These are phyloP conservation scores for Lamprotornis superbus DNA, from an alignment of 2,113 vertebrate species.

Conservation along the genomic window DNA sequence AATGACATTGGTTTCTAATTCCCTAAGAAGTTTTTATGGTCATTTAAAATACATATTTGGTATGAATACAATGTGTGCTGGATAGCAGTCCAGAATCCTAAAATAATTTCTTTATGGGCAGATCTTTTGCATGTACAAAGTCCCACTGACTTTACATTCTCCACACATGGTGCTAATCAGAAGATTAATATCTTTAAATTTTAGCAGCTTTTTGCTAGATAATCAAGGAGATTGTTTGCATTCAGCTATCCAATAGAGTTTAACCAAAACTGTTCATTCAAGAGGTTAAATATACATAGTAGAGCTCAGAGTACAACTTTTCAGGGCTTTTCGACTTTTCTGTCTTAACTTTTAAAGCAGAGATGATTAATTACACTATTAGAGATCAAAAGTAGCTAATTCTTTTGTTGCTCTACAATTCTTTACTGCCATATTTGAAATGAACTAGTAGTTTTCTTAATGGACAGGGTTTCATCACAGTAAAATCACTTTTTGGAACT, in stretches of 20 bases:
- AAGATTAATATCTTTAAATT: neutral
- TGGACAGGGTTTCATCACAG: constrained; percentile 12
- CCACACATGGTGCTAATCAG: neutral
- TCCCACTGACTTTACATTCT: neutral
- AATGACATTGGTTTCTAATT: neutral
- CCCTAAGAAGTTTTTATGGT: neutral
- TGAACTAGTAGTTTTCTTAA: constrained; percentile 36
- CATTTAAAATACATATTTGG: neutral
- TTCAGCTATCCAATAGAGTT: neutral
- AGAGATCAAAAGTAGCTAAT: neutral
- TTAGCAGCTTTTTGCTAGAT: neutral
- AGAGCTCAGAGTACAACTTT: neutral
- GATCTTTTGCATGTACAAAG: neutral
- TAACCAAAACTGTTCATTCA: neutral
- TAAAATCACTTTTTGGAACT: neutral
- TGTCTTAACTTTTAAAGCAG: too few relatives aligned
- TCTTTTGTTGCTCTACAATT: neutral
- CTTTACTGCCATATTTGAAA: neutral
- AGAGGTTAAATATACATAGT: neutral
- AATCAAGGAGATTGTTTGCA: neutral
- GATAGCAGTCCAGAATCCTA: constrained; percentile 18
- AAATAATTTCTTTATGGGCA: constrained; percentile 38
- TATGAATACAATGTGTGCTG: neutral
- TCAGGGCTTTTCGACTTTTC: neutral
- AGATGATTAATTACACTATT: neutral